Percentiles rank a stretch among this genome's conserved stretches.
phyloP scores from a whole-genome alignment of 92 coral and sea anemone species.

The Anthopleura xanthogrammica region DNA sequence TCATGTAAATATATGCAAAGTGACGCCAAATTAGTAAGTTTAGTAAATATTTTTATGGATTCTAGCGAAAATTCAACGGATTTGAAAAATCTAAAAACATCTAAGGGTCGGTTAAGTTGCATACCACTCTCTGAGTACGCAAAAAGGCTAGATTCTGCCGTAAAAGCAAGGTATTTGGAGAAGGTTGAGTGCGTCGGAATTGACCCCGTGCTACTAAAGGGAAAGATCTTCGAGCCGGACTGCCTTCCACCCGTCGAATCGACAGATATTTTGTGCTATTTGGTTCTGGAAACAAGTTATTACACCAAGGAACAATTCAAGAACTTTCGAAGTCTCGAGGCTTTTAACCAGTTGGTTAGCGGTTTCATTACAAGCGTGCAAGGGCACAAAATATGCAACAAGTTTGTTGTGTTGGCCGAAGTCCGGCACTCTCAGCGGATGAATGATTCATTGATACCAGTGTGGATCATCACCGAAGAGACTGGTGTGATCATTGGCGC shows the following conservation, averaged over 20 bases:
- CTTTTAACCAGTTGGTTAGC: slow-evolving; percentile 26
- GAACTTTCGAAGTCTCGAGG: slow-evolving; percentile 32
- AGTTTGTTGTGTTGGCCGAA: slow-evolving; percentile 35
- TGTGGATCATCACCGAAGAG: slow-evolving; percentile 38
- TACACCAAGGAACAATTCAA: slow-evolving; percentile 39
- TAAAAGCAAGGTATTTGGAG: slow-evolving; percentile 27
- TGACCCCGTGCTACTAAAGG: slow-evolving; percentile 33
- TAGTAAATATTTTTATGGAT: slow-evolving; percentile 7
- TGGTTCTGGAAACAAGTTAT: slow-evolving; percentile 41
- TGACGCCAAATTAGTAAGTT: not conserved
- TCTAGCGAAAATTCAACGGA: slow-evolving; percentile 8
- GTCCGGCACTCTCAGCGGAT: slow-evolving; percentile 43
- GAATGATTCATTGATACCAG: slow-evolving; percentile 22
- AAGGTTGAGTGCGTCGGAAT: slow-evolving; percentile 33
- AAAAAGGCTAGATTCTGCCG: slow-evolving; percentile 24
- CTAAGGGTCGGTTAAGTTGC: not conserved
- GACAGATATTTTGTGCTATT: slow-evolving; percentile 29
- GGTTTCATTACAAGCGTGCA: slow-evolving; percentile 32
- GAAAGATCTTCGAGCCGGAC: slow-evolving; percentile 22
- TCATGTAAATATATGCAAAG: slow-evolving; percentile 10
- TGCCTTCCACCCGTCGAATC: slow-evolving; percentile 54
- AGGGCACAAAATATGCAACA: slow-evolving; percentile 38
- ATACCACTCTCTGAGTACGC: slow-evolving; percentile 36
- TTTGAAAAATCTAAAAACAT: not conserved
- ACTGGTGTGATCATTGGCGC: slow-evolving; percentile 11